These are phyloP conservation scores for Kryptolebias ocellatus DNA, from an alignment of 2,797 vertebrate species.

Conservation along the genomic window DNA sequence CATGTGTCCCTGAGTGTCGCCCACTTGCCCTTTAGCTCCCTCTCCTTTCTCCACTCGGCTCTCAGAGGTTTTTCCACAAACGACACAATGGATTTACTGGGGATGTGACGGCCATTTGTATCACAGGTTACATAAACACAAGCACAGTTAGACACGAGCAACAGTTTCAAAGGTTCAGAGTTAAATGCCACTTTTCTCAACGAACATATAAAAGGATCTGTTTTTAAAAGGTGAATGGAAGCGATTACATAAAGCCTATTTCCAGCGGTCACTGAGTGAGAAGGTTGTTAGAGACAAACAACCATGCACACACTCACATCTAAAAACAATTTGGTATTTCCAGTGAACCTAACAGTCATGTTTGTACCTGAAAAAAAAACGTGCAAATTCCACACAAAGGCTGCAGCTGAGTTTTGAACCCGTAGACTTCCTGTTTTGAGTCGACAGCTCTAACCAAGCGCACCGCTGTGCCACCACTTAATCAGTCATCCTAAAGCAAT, in stretches of 20 bases:
- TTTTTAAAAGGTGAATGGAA: not conserved
- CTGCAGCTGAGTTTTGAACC: no score
- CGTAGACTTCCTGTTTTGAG: no score
- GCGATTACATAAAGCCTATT: not conserved
- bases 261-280: no score
- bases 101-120: slow-evolving; percentile 9
- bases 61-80: slow-evolving; percentile 10
- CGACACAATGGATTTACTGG: not conserved
- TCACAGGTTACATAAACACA: slow-evolving; percentile 15
- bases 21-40: not conserved
- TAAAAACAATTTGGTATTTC: no score
- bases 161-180: not conserved
- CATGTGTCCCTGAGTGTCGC: not conserved
- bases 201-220: not conserved
- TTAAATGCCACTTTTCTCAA: slow-evolving; percentile 6
- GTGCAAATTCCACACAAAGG: no score
- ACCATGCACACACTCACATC: no score
- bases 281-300: no score
- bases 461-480: no score
- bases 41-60: not conserved
- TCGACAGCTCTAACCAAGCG: no score
- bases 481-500: not conserved
- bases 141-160: slow-evolving; percentile 1
- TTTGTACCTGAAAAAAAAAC: no score
- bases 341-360: no score